Percentiles rank a stretch among this genome's conserved stretches.
phyloP scores from a whole-genome alignment of 2,797 vertebrate genomes.

The Gephyroberyx darwinii region DNA sequence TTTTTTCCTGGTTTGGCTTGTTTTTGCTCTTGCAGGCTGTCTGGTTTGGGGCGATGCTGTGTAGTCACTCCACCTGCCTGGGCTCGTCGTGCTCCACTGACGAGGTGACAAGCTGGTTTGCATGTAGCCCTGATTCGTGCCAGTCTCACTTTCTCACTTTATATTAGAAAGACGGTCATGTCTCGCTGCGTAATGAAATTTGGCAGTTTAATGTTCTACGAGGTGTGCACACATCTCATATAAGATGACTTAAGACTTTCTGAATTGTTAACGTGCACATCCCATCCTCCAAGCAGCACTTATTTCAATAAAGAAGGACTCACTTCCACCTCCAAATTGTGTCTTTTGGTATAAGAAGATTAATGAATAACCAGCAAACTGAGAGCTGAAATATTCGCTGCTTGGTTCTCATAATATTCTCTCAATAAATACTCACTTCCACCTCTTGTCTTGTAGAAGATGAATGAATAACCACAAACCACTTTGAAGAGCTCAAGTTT shows the following conservation, averaged over 20 bases:
- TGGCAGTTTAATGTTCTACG: conserved; percentile 18
- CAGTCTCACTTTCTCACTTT: conserved; percentile 9
- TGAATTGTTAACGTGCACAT: too few relatives aligned
- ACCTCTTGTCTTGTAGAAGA: too few relatives aligned
- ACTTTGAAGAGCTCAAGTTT: too few relatives aligned
- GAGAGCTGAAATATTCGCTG: too few relatives aligned
- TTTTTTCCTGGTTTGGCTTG: conserved; percentile 23
- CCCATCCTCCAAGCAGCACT: background rate
- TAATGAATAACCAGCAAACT: too few relatives aligned
- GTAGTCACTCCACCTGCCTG: conserved; percentile 48
- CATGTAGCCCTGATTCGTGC: conserved; percentile 37
- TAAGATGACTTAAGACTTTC: conserved; percentile 2
- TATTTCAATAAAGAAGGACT: background rate
- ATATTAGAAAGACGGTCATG: conserved; percentile 1
- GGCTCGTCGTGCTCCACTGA: conserved; percentile 41
- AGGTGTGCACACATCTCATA: background rate
- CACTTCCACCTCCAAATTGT: too few relatives aligned
- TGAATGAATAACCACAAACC: too few relatives aligned
- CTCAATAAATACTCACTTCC: background rate
- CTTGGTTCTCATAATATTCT: too few relatives aligned
- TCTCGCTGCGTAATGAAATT: conserved; percentile 25
- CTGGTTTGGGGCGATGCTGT: conserved; percentile 20
- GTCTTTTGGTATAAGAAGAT: too few relatives aligned
- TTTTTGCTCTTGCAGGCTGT: conserved; percentile 38
- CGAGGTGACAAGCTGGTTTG: conserved; percentile 55